Base-by-base conservation (phyloP, 2,888 invertebrate genomes). In the Drepanosiphum platanoidis region DNA sequence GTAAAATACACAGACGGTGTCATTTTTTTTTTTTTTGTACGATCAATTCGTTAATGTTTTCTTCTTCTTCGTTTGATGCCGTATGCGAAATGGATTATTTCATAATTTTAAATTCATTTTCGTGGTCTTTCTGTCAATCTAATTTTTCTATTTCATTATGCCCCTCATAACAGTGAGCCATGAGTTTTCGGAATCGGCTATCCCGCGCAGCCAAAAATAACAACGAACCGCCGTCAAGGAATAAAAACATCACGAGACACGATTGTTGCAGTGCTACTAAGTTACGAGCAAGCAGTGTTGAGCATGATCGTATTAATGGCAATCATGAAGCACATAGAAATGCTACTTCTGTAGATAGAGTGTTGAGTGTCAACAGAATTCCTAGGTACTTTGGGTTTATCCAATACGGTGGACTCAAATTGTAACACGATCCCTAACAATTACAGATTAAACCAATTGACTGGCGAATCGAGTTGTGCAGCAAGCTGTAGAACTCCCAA, bases 111-210 rank as follows among this genome's bases (percentile, higher is more conserved):
- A 42, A 13, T 68, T 39, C 42, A 61, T 39, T 52, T 72, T 36
- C 71, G 36, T 71, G 27, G 42, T 74, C 18, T 39, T 30, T 72
- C 7, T 15, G 11, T 72, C 27, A 15, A 30, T n/a, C 52, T 75
- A 36, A 30, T 83, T 66, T 83, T 5, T 74, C n/a, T 1, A 46
- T 66, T n/a, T 18, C n/a, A 52, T 46, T 36, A 27, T 46, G 52
- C 30, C 34, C 74, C 74, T 64, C 15, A 3, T 75, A 64, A 36
- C 30, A 84, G 84, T 77, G 34, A 84, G 84, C 84, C 84, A 84
- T 84, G 84, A 84, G 84, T 84, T 84, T 30, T 84, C 84, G 84
- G 84, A 84, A 84, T 84, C 84, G 84, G 52, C 84, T 84, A 52
- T 70, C 84, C 77, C 84, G 84, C 39, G 84, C 39, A 39, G 75